A percentile compares a stretch with the other conserved stretches of the same genome.
Conservation (phyloP, 2,797 vertebrate genomes). For the Thripadectes ignobilis region DNA sequence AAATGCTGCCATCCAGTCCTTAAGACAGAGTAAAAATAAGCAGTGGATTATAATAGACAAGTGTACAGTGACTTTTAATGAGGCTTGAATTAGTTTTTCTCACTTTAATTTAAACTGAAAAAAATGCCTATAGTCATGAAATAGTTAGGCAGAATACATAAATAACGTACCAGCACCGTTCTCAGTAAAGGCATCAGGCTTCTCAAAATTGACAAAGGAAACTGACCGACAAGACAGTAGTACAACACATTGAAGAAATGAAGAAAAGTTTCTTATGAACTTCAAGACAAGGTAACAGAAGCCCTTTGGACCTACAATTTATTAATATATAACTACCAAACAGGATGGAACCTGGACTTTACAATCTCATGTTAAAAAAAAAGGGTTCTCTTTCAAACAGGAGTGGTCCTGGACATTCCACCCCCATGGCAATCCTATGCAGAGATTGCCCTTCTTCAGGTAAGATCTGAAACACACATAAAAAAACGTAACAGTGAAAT, state of each 20-base stretch:
- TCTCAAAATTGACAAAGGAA: background rate
- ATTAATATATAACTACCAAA: slow-evolving; percentile 63
- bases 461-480: background rate
- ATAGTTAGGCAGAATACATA: background rate
- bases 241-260: background rate
- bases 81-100: background rate
- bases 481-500: background rate
- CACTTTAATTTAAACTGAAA: background rate
- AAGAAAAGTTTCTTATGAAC: background rate
- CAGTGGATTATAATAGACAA: background rate
- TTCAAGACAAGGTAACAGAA: background rate
- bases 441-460: background rate
- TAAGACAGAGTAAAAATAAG: background rate
- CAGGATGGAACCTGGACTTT: background rate
- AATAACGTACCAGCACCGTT: background rate
- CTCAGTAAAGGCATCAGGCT: background rate
- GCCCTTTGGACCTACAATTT: slow-evolving; percentile 33
- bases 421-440: background rate
- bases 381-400: background rate
- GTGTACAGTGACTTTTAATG: background rate
- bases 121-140: background rate
- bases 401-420: background rate
- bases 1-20: background rate
- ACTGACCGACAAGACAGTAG: background rate
- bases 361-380: background rate